phyloP scores from a whole-genome alignment of 2,113 vertebrate species.

The Pogona vitticeps region DNA sequence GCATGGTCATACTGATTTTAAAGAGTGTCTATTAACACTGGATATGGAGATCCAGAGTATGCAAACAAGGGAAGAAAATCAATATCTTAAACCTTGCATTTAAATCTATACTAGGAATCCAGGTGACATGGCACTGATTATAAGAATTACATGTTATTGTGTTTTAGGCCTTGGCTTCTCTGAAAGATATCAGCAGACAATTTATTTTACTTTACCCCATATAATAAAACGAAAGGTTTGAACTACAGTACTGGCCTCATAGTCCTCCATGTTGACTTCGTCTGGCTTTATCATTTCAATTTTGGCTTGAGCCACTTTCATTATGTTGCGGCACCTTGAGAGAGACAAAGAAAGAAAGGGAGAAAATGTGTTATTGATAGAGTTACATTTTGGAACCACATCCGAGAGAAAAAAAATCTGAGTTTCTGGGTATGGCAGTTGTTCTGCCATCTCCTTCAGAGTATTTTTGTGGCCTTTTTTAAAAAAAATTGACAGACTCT shows the following conservation, averaged over 20 bases:
- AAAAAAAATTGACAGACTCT: not conserved
- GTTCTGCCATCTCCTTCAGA: not conserved
- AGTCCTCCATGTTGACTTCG: conserved; percentile 95
- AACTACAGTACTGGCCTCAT: conserved; percentile 82
- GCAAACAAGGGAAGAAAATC: too few relatives aligned
- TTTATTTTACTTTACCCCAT: not conserved
- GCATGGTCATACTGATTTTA: not conserved
- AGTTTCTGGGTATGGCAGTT: not conserved
- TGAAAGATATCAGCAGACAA: not conserved
- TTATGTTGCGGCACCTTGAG: conserved; percentile 92
- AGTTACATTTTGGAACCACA: not conserved
- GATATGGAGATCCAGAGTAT: not conserved
- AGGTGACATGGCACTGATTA: not conserved
- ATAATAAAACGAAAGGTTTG: not conserved
- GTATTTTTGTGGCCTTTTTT: not conserved
- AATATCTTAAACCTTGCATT: not conserved
- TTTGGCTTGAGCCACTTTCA: conserved; percentile 96
- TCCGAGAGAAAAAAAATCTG: not conserved
- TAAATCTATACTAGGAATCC: not conserved
- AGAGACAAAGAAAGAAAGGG: conserved; percentile 41
- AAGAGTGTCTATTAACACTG: not conserved
- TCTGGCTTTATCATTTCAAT: conserved; percentile 95
- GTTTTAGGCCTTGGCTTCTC: not conserved
- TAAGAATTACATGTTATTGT: too few relatives aligned
- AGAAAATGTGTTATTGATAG: not conserved